Conservation (phyloP, 2,113 vertebrate genomes). For the Ahaetulla prasina region DNA sequence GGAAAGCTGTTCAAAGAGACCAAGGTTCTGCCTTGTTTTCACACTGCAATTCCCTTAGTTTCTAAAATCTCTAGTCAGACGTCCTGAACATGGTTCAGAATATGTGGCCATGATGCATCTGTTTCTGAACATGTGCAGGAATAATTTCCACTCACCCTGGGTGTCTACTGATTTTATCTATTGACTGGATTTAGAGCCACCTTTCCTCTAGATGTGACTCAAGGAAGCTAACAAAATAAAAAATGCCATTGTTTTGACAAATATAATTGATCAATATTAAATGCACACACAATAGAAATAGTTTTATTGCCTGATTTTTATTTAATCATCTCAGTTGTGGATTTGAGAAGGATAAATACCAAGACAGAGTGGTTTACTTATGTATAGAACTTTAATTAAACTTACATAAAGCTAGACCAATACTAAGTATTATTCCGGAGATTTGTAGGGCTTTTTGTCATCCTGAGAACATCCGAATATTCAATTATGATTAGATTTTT, state of each 20-base stretch:
- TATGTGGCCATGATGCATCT: neutral
- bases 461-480: no score
- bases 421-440: neutral
- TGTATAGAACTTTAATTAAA: neutral
- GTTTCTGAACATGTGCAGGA: neutral
- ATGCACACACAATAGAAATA: neutral
- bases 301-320: neutral
- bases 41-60: neutral
- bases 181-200: neutral
- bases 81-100: neutral
- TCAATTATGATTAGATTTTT: neutral
- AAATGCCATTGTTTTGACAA: neutral
- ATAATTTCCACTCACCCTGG: neutral
- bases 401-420: neutral
- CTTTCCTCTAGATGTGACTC: neutral
- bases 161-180: neutral
- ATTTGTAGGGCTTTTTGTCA: neutral
- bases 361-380: neutral
- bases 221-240: neutral
- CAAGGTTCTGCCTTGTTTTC: neutral
- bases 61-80: neutral
- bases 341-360: neutral
- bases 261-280: neutral
- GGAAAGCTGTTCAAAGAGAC: neutral
- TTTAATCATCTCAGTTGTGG: neutral